Percentiles rank a stretch among this genome's conserved stretches.
Conservation (phyloP, 2,113 vertebrate species). For the Zosterops hypoxanthus region DNA sequence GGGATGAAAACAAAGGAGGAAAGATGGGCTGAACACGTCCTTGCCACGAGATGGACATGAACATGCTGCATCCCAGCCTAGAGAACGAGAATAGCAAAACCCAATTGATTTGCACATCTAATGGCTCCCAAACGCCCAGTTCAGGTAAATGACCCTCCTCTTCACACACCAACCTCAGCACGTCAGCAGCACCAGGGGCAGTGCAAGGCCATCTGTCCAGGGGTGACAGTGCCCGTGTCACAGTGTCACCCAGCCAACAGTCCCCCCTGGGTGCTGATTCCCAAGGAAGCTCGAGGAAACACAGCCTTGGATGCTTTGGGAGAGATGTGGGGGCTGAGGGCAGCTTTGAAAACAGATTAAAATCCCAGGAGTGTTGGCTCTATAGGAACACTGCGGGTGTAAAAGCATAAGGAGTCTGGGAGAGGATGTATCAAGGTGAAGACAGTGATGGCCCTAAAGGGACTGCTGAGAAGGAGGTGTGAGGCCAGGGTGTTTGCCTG, state of each 20-base stretch:
- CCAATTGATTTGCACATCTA: not conserved
- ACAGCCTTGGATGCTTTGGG: not conserved
- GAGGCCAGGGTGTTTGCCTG: not conserved
- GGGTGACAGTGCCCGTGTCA: not conserved
- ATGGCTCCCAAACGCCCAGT: not conserved
- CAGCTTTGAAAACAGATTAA: not conserved
- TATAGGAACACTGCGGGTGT: not conserved
- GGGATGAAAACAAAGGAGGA: not conserved
- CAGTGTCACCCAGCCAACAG: not conserved
- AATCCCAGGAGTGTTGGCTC: not conserved
- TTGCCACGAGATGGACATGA: not conserved
- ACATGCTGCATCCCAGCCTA: not conserved
- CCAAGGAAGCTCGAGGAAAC: fast-evolving
- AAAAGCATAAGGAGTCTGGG: not conserved
- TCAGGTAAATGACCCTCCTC: not conserved
- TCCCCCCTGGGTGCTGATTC: not conserved
- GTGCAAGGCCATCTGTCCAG: not conserved
- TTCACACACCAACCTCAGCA: not conserved
- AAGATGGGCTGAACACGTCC: not conserved
- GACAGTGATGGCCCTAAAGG: fast-evolving
- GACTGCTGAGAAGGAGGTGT: not conserved
- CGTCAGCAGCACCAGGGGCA: not conserved
- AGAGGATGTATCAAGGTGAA: not conserved
- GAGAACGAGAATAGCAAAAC: not conserved
- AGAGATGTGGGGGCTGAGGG: fast-evolving